Base-by-base conservation (phyloP, 1,140 invertebrate genomes). In the Delia radicum region DNA sequence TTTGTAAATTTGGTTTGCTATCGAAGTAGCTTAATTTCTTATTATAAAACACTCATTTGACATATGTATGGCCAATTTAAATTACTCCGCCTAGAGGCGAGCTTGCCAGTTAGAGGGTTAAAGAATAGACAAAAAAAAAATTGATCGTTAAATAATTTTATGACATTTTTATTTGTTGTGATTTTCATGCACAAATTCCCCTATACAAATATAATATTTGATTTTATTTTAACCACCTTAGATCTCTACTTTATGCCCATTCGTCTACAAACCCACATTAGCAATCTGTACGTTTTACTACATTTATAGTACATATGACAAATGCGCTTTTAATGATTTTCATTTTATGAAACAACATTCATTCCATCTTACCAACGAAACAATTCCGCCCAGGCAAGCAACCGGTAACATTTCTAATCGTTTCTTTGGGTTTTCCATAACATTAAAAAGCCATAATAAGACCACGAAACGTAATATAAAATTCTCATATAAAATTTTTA, bases 391-490 rank as follows among this genome's bases (percentile, higher is more conserved):
- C n/a, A 24, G 48, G 8, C 48, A 55, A 21, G 24, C 48, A 55
- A 55, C 48, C 21, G 48, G 48, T 69, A 69, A 69, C 31, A 37
- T 18, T 12, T 69, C 61, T 63, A 63, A 63, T 63, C 8, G 5
- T 69, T 69, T 33, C 65, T 33, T 69, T 33, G 18, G 12, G 63
- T 67, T 55, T 55, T 21, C 15, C 28, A 21, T 67, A 18, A 37
- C 65, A 69, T 69, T 69, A 69, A 69, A 69, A 69, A 69, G 65
- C 29, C 65, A 33, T 69, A 69, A 69, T 69, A 69, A 33, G 65
- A 69, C 31, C 29, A 69, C 65, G 18, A 69, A 69, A 37, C 33
- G n/a, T 33, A 12, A 21, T 33, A 69, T 33, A 69, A 69, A 69
- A 33, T 33, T 24, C 29, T 24, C 29, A 69, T 69, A 69, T 69